Evolutionary conservation across 2,113 vertebrate genomes (phyloP).

Genomic region (Plotosus lineatus): DNA sequence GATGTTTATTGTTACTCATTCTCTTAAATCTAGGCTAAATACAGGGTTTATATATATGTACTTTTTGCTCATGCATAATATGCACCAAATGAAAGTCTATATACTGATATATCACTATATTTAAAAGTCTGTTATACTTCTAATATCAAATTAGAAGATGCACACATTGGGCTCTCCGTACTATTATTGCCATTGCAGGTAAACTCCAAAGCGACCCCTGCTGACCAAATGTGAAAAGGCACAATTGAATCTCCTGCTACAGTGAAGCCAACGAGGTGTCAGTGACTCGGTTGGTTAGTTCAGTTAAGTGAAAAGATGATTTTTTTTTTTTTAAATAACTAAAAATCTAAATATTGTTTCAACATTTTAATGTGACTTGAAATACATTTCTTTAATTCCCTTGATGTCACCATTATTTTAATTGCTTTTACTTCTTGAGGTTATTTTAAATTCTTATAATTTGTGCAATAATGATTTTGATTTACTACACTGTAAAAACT

Average conservation of each 20-base stretch:
- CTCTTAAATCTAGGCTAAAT: background rate
- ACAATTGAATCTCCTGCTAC: background rate
- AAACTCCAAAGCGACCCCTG: constrained; percentile 70
- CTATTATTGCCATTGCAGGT: background rate
- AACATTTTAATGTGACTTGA: background rate
- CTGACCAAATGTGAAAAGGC: constrained; percentile 46
- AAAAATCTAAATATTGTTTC: background rate
- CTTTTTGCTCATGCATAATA: background rate
- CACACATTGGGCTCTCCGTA: background rate
- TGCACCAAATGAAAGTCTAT: constrained; percentile 5
- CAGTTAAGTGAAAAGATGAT: background rate
- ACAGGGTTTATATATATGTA: background rate
- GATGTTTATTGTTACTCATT: background rate
- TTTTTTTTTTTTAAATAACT: background rate
- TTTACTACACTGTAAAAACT: constrained; percentile 9
- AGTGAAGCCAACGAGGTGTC: background rate
- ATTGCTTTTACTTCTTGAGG: background rate
- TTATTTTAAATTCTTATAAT: background rate
- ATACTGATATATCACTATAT: no score
- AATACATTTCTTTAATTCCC: background rate
- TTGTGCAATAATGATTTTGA: background rate
- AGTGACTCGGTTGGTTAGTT: constrained; percentile 21
- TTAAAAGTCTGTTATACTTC: background rate
- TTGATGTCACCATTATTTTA: background rate
- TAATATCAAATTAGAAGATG: constrained; percentile 1